phyloP scores from a whole-genome alignment of 2,888 invertebrate species.

The Nomada goodeniana region DNA sequence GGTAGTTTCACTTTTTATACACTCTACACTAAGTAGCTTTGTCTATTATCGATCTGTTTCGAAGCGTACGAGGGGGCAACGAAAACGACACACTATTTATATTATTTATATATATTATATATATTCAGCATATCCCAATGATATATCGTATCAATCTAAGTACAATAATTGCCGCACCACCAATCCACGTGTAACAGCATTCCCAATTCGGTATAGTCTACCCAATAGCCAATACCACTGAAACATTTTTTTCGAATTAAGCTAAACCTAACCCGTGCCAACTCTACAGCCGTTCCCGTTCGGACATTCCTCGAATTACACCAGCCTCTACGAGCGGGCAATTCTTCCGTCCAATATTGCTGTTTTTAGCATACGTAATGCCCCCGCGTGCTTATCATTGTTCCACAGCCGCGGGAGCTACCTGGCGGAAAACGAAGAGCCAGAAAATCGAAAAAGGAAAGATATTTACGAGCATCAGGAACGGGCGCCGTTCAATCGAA shows the following conservation, averaged over 20 bases:
- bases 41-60: too few species aligned
- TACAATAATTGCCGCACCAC: too few species aligned
- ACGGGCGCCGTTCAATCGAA: conserved; percentile 26
- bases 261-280: too few species aligned
- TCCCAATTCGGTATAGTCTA: background rate
- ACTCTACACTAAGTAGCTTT: too few species aligned
- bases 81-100: too few species aligned
- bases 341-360: conserved; percentile 10
- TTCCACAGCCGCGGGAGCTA: background rate
- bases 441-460: conserved; percentile 1
- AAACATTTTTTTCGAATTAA: conserved; percentile 2
- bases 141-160: too few species aligned
- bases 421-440: background rate
- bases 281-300: background rate
- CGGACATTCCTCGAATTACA: conserved; percentile 4
- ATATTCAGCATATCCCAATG: too few species aligned
- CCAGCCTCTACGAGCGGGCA: background rate
- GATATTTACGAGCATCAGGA: conserved; percentile 34
- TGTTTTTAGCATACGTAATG: conserved; percentile 33
- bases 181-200: background rate
- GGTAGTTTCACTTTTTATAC: too few species aligned
- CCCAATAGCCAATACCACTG: background rate
- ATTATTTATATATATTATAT: too few species aligned
- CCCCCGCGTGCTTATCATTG: conserved; percentile 15
- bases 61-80: too few species aligned